Conservation (phyloP, 2,888 invertebrate genomes). For the Caradrina kadenii region DNA sequence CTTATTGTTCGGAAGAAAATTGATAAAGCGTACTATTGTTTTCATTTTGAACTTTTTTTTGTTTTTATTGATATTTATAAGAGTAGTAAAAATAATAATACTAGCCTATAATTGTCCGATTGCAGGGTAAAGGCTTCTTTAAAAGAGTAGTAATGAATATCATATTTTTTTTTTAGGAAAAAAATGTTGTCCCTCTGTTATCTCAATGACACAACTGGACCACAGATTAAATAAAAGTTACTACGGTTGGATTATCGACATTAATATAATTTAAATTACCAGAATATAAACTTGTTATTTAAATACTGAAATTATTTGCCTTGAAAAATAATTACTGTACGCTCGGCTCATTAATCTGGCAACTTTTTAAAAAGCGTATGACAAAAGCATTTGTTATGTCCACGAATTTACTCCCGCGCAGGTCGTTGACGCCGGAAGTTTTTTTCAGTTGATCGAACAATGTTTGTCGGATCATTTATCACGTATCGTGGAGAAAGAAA, state of each 20-base stretch:
- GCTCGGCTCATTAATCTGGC: background rate
- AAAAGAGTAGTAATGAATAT: too few species aligned
- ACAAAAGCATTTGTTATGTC: background rate
- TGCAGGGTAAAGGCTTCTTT: too few species aligned
- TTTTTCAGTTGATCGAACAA: slow-evolving; percentile 33
- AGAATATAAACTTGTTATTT: too few species aligned
- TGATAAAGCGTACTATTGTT: slow-evolving; percentile 15
- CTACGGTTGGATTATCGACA: too few species aligned
- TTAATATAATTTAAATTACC: too few species aligned
- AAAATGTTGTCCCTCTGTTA: too few species aligned
- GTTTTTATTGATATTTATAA: background rate
- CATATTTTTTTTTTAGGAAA: too few species aligned
- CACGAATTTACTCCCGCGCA: slow-evolving; percentile 8
- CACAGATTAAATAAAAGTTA: too few species aligned
- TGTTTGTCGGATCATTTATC: slow-evolving; percentile 36
- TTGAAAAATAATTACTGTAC: too few species aligned
- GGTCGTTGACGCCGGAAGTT: slow-evolving; percentile 40
- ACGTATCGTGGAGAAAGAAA: slow-evolving; percentile 49
- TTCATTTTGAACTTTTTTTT: background rate
- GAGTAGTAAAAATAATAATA: background rate
- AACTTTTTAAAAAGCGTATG: background rate
- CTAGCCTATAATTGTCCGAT: too few species aligned
- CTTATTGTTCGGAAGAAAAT: slow-evolving; percentile 17
- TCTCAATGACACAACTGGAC: too few species aligned
- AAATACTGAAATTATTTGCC: too few species aligned